These are phyloP conservation scores for Gavialis gangeticus DNA, from an alignment of 2,113 vertebrate genomes.

Conservation along the genomic window DNA sequence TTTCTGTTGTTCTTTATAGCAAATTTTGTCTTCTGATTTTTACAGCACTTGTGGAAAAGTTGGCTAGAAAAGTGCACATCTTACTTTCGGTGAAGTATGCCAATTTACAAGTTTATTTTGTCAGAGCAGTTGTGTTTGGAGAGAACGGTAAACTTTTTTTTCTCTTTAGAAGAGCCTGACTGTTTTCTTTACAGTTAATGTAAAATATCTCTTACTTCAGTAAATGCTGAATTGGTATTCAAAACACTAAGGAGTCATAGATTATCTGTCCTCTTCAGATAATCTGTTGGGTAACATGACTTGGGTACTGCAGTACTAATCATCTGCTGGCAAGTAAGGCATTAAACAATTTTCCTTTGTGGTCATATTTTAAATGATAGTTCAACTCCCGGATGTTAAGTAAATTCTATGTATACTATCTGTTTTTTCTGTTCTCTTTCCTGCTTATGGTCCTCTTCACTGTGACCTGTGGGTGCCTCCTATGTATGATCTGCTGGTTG, in stretches of 20 bases:
- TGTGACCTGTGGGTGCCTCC: too few species aligned
- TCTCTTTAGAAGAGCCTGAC: neutral
- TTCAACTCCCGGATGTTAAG: neutral
- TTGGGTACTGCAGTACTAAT: neutral
- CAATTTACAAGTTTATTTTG: slow-evolving; percentile 45
- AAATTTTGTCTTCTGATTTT: neutral
- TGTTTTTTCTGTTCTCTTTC: too few species aligned
- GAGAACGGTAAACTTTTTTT: slow-evolving; percentile 57
- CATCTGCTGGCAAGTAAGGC: neutral
- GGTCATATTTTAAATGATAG: too few species aligned
- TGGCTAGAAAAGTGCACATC: neutral
- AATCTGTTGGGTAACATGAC: neutral
- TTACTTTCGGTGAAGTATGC: slow-evolving; percentile 39
- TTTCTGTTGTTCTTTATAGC: neutral
- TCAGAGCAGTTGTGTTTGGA: slow-evolving; percentile 31
- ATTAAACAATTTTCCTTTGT: too few species aligned
- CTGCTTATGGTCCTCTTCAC: too few species aligned
- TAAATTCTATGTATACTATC: neutral
- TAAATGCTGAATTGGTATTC: neutral
- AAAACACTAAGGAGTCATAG: neutral
- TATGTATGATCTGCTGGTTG: too few species aligned
- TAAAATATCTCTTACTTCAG: neutral
- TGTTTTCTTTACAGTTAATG: neutral
- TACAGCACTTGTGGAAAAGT: neutral
- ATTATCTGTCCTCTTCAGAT: neutral